Conservation (phyloP, 2,888 invertebrate genomes). For the Cerceris rybyensis region DNA sequence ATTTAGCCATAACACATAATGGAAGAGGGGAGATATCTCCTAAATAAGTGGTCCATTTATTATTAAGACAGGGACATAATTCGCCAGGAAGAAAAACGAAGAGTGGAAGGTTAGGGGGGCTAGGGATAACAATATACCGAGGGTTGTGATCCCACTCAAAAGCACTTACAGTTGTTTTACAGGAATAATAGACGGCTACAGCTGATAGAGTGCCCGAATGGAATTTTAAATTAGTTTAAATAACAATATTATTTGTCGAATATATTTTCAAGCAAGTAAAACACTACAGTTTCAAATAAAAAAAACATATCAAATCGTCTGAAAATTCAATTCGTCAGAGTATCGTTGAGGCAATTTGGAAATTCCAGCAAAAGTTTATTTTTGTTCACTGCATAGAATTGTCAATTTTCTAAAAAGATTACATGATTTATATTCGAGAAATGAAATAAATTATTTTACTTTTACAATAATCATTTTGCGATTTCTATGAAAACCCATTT, state of each 20-base stretch:
- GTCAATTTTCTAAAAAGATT: too few relatives aligned
- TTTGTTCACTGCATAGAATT: too few relatives aligned
- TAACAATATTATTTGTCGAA: neutral
- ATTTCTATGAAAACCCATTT: too few relatives aligned
- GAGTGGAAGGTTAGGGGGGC: constrained; percentile 5
- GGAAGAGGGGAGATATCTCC: constrained; percentile 28
- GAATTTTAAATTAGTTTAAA: constrained; percentile 16
- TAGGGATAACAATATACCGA: constrained; percentile 24
- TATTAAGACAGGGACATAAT: constrained; percentile 50
- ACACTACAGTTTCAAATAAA: neutral
- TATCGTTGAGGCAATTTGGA: too few relatives aligned
- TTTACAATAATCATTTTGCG: too few relatives aligned
- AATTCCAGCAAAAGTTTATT: too few relatives aligned
- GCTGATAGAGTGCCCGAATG: constrained; percentile 20
- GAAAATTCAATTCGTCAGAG: too few relatives aligned
- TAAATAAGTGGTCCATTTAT: constrained; percentile 45
- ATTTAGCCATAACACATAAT: constrained; percentile 10
- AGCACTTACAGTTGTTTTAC: constrained; percentile 54
- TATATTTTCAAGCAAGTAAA: neutral
- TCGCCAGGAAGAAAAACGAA: constrained; percentile 38
- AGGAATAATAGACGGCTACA: constrained; percentile 25
- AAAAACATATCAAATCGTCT: too few relatives aligned
- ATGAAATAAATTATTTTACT: too few relatives aligned
- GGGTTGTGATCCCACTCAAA: constrained; percentile 26
- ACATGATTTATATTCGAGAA: too few relatives aligned